Conservation (phyloP, 2,888 invertebrate genomes). For the Oasisia sp. region DNA sequence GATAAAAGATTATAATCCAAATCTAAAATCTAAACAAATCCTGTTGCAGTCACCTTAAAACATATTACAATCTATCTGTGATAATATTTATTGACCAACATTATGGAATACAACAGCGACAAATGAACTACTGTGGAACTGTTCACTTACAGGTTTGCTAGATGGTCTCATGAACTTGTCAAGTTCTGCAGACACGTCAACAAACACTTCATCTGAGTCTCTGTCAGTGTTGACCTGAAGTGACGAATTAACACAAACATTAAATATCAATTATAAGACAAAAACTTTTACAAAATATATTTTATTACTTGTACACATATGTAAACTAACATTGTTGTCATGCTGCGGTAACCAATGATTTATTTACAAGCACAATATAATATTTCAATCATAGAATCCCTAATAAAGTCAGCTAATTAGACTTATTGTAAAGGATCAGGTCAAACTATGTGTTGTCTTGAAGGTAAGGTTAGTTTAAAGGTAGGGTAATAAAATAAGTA, state of each 20-base stretch:
- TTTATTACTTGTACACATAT: neutral
- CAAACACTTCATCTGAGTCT: slow-evolving; percentile 53
- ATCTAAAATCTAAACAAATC: neutral
- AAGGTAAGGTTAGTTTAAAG: too few relatives aligned
- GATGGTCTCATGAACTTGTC: slow-evolving; percentile 46
- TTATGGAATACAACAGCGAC: neutral
- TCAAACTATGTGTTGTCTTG: too few relatives aligned
- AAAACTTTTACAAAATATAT: neutral
- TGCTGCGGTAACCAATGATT: neutral
- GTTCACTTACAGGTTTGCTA: neutral
- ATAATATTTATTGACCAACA: neutral
- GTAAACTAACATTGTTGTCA: neutral
- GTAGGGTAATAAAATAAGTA: too few relatives aligned
- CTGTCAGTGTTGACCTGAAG: slow-evolving; percentile 55
- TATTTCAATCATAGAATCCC: too few relatives aligned
- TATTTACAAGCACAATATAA: too few relatives aligned
- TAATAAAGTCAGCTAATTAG: too few relatives aligned
- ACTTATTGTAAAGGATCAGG: too few relatives aligned
- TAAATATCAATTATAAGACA: neutral
- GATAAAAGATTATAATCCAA: neutral
- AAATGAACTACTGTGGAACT: neutral
- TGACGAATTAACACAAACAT: neutral
- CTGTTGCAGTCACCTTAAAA: neutral
- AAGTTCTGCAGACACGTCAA: slow-evolving; percentile 48
- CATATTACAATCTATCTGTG: neutral